phyloP scores from a whole-genome alignment of 1,140 invertebrate genomes.

The Pectinophora gossypiella region DNA sequence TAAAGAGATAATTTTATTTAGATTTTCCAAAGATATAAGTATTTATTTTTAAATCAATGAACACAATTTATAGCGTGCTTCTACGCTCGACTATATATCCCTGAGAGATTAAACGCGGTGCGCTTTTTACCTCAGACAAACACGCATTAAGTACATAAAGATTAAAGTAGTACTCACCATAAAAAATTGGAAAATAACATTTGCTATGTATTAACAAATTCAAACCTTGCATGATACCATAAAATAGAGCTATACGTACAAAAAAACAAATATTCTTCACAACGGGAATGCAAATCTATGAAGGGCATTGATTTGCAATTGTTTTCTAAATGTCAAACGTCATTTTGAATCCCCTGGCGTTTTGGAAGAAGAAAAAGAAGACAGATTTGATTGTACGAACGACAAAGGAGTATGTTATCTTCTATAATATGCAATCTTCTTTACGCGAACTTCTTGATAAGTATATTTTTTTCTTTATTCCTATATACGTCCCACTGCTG shows the following conservation, averaged over 20 bases:
- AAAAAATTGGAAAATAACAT: conserved; percentile 52
- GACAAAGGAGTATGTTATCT: background rate
- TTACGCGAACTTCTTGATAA: no score
- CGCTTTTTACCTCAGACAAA: no score
- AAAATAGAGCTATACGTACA: conserved; percentile 28
- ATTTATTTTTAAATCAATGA: no score
- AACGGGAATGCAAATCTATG: background rate
- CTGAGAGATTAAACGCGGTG: no score
- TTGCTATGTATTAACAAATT: conserved; percentile 34
- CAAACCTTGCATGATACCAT: conserved; percentile 41
- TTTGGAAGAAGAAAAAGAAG: background rate
- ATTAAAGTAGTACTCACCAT: conserved; percentile 31
- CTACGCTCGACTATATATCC: no score
- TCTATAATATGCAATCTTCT: no score
- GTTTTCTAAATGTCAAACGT: background rate
- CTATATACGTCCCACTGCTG: no score
- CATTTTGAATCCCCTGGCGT: background rate
- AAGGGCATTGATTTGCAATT: background rate
- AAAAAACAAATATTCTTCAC: conserved; percentile 3
- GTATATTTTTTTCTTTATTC: no score
- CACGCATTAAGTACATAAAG: no score
- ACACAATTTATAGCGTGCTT: no score
- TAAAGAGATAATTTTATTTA: no score
- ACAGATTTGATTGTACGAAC: background rate
- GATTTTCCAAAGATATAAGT: no score